Conservation (phyloP, 2,888 invertebrate species). For the Gisinianus flammeolus region DNA sequence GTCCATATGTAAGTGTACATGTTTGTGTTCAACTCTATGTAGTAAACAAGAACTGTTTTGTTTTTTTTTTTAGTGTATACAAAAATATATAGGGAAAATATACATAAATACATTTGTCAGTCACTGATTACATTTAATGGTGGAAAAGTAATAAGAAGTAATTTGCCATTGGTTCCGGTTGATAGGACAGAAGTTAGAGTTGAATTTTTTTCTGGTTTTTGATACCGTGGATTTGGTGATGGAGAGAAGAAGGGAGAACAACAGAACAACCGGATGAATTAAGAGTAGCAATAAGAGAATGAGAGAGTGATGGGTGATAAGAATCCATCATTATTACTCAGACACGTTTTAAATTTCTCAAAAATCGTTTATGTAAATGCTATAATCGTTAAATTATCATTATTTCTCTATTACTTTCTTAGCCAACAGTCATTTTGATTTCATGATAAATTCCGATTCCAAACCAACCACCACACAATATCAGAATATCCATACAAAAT, state of each 20-base stretch:
- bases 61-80: too few species aligned
- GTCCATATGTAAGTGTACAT: not conserved
- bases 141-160: not conserved
- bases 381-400: conserved; percentile 36
- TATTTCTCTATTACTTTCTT: conserved; percentile 33
- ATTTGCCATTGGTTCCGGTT: not conserved
- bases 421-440: conserved; percentile 25
- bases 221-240: too few species aligned
- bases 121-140: not conserved
- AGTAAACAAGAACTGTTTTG: too few species aligned
- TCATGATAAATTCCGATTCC: conserved; percentile 8
- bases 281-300: too few species aligned
- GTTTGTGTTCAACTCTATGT: too few species aligned
- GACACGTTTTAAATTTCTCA: conserved; percentile 39
- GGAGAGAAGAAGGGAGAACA: too few species aligned
- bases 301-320: conserved; percentile 29
- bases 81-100: not conserved
- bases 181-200: not conserved
- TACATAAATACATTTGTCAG: not conserved
- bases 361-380: conserved; percentile 36
- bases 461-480: not conserved
- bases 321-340: conserved; percentile 29
- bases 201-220: conserved; percentile 15
- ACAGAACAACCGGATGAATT: conserved; percentile 11
- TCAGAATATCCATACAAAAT: not conserved